These are phyloP conservation scores for Fratercula arctica DNA, from an alignment of 2,797 vertebrate species.

Conservation along the genomic window DNA sequence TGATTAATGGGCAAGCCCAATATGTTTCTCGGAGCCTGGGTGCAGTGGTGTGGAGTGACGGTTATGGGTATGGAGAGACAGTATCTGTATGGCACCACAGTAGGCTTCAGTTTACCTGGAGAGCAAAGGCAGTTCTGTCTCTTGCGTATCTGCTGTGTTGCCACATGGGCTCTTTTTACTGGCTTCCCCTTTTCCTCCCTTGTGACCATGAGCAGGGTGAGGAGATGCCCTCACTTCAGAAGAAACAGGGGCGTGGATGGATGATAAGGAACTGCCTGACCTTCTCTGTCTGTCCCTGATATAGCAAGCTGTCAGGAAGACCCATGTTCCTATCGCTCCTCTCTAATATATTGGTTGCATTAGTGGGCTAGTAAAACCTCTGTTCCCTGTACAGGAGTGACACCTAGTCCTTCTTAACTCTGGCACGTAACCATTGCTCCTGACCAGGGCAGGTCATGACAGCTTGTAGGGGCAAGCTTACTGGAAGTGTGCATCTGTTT, in stretches of 20 bases:
- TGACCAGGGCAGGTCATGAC: neutral
- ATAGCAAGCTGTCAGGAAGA: neutral
- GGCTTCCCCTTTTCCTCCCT: neutral
- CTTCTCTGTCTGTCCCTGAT: neutral
- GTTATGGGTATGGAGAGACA: neutral
- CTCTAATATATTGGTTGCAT: neutral
- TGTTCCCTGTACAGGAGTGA: neutral
- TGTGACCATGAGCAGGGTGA: rapidly evolving
- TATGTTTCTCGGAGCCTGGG: neutral
- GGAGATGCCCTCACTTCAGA: neutral
- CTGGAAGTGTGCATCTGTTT: neutral
- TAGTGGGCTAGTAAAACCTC: neutral
- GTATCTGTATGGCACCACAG: neutral
- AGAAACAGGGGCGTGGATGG: neutral
- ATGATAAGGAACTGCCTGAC: neutral
- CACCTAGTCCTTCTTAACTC: rapidly evolving
- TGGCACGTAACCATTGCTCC: neutral
- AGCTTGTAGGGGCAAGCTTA: neutral
- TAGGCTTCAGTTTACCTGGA: neutral
- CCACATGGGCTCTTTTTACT: neutral
- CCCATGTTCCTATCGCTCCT: neutral
- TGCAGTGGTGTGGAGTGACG: neutral
- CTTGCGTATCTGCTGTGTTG: neutral
- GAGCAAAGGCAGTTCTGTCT: neutral
- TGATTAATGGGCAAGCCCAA: neutral